Evolutionary conservation across 2,797 vertebrate species (phyloP).

Genomic region (Catostomus latipinnis): DNA sequence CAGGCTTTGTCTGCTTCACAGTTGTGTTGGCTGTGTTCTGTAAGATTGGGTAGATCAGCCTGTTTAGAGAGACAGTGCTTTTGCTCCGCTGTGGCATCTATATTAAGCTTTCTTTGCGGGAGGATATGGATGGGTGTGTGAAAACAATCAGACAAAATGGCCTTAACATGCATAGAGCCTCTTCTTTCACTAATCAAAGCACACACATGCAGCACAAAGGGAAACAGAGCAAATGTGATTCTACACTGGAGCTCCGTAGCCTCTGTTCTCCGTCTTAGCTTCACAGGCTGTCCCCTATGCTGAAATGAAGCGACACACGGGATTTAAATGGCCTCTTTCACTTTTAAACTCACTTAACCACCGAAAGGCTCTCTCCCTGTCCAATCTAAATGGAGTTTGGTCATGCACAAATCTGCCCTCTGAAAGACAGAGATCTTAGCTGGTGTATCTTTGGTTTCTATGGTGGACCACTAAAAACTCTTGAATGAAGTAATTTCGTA

Average conservation of each 20-base stretch:
- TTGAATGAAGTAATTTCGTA: not conserved
- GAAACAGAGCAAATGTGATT: conserved; percentile 77
- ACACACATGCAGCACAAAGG: conserved; percentile 82
- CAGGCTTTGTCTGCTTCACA: conserved; percentile 13
- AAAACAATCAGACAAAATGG: conserved; percentile 84
- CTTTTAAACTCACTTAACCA: conserved; percentile 58
- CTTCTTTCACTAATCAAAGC: conserved; percentile 85
- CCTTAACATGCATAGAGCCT: conserved; percentile 83
- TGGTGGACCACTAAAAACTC: not conserved
- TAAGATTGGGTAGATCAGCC: conserved; percentile 57
- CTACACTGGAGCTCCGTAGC: conserved; percentile 67
- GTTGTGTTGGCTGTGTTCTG: conserved; percentile 29
- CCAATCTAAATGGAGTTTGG: not conserved
- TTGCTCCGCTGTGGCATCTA: conserved; percentile 75
- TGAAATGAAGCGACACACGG: conserved; percentile 65
- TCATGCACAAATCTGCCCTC: conserved; percentile 16
- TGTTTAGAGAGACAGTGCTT: conserved; percentile 66
- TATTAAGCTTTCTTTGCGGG: conserved; percentile 75
- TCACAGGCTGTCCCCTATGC: conserved; percentile 61
- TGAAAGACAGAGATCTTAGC: conserved; percentile 1
- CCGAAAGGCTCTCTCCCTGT: conserved; percentile 24
- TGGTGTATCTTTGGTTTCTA: not conserved
- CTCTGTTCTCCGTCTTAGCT: conserved; percentile 68
- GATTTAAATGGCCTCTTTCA: conserved; percentile 69
- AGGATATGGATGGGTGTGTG: conserved; percentile 79